These are phyloP conservation scores for Eristalinus sepulchralis DNA, from an alignment of 2,888 invertebrate species.

Conservation along the genomic window DNA sequence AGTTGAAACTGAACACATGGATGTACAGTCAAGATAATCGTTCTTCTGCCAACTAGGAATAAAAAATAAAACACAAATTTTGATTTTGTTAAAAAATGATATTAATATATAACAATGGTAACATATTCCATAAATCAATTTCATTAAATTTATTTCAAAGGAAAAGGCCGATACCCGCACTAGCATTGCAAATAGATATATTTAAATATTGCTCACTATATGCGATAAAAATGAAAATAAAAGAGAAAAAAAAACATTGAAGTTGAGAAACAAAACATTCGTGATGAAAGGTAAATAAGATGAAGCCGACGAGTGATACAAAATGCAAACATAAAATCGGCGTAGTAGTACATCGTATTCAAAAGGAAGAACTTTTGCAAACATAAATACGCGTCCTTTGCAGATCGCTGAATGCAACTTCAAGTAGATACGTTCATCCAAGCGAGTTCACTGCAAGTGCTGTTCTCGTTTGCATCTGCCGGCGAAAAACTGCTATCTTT, in stretches of 20 bases:
- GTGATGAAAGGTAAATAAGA: slow-evolving; percentile 13
- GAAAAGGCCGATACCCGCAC: slow-evolving; percentile 2
- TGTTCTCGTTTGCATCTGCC: slow-evolving; percentile 60
- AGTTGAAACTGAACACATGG: too few species aligned
- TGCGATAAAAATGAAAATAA: slow-evolving; percentile 41
- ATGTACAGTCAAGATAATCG: too few species aligned
- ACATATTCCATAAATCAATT: background rate
- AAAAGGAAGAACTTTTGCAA: slow-evolving; percentile 31
- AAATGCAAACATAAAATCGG: slow-evolving; percentile 35
- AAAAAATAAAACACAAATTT: background rate
- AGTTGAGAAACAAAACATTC: slow-evolving; percentile 45
- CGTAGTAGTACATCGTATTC: slow-evolving; percentile 4
- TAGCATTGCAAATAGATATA: slow-evolving; percentile 22
- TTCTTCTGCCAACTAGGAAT: too few species aligned
- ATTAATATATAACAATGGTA: background rate
- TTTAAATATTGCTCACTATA: slow-evolving; percentile 48
- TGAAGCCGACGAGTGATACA: slow-evolving; percentile 17
- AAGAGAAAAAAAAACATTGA: slow-evolving; percentile 28
- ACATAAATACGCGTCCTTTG: slow-evolving; percentile 8
- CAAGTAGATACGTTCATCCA: slow-evolving; percentile 64
- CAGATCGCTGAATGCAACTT: slow-evolving; percentile 5
- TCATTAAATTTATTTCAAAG: background rate
- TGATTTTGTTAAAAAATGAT: background rate
- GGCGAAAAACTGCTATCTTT: slow-evolving; percentile 47
- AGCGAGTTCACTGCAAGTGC: slow-evolving; percentile 55